Evolutionary conservation across 2,113 vertebrate species (phyloP), one percentile per base, ranked within the genome.

Genomic region (Gambusia holbrooki): DNA sequence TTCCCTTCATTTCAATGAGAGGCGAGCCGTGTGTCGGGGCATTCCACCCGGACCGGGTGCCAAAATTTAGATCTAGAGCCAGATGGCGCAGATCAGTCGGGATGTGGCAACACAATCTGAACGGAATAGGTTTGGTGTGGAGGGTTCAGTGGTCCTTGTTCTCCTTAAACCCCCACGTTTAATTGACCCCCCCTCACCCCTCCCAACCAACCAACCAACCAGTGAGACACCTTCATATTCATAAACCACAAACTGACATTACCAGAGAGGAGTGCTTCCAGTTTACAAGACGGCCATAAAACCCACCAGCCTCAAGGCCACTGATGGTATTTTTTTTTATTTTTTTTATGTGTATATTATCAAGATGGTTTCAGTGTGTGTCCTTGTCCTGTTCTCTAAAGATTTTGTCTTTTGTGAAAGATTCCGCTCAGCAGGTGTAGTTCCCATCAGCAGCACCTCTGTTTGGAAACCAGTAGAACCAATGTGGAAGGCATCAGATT

Each of bases 11-110:
- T 90, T 89, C 84, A 51, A 76, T 58, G 71, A 69, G 85, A 84
- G 81, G 75, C 29, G 76, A 78, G 84, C 74, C 70, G 79, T 79
- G 79, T 75, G 87, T 70, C 29, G 69, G 83, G 76, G 82, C 85
- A 86, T 91, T 89, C 85, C 85, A 84, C 83, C 27, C 14, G 80
- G 88, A 84, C 67, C 64, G 61, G 87, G 81, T 77, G 87, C 87
- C 89, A 90, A 80, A 82, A 83, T 88, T 74, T 62, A 87, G 84
- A 87, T 87, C 79, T 72, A 63, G 79, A 73, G 88, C 90, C 90
- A 93, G 91, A 91, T 91, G 90, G 90, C 81, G 77, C 27, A 84
- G 92, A 93, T 92, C 88, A 80, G 80, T 79, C 51, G 79, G 77
- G 88, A 89, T 89, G 88, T 82, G 71, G 81, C 71, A 71, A 35